Base-by-base conservation (phyloP, 2,797 vertebrate species). In the Anisognathus igniventris region DNA sequence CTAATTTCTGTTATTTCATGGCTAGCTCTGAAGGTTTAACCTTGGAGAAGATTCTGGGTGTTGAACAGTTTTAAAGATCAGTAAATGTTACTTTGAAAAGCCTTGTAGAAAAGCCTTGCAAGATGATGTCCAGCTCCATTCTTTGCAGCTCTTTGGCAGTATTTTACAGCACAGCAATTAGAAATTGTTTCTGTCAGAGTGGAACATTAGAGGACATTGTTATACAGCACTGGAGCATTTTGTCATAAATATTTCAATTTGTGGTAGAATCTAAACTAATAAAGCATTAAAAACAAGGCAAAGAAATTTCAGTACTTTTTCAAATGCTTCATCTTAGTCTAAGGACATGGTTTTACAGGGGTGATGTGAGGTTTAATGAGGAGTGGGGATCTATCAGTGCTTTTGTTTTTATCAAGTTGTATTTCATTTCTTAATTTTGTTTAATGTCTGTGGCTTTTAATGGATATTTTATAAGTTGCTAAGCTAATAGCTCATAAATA, bases 171-270 rank as follows among this genome's bases (percentile, higher is more conserved):
- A 20, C 14, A 81, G 73, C 39, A 76, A 72, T 90, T 64, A 87
- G 83, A 89, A 74, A 39, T 50, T 20, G 23, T 90, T 95, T 94
- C 84, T 92, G 80, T 8, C 37, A 79, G 71, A 82, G 47, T n/a
- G 48, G 75, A 87, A 24, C 37, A 27, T 88, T 96, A 58, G 60
- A 62, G 88, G 81, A 67, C 31, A 85, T 31, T 67, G 75, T 96
- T 96, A 77, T 9, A 90, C 5, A 42, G 77, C 65, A 92, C 74
- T 90, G 90, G 88, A 96, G 81, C 65, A 7, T 20, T 89, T 78
- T 56, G 76, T 91, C 87, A 86, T 93, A 92, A 96, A 95, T 96
- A 77, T 95, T 96, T 71, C 33, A 31, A 73, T 93, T 93, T 95
- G 92, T 70, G 62, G 44, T 80, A 72, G 35, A 93, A 88, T 89